A percentile compares a stretch with the other conserved stretches of the same genome.
phyloP scores from a whole-genome alignment of 1,140 invertebrate species.

The Drosophila varians region DNA sequence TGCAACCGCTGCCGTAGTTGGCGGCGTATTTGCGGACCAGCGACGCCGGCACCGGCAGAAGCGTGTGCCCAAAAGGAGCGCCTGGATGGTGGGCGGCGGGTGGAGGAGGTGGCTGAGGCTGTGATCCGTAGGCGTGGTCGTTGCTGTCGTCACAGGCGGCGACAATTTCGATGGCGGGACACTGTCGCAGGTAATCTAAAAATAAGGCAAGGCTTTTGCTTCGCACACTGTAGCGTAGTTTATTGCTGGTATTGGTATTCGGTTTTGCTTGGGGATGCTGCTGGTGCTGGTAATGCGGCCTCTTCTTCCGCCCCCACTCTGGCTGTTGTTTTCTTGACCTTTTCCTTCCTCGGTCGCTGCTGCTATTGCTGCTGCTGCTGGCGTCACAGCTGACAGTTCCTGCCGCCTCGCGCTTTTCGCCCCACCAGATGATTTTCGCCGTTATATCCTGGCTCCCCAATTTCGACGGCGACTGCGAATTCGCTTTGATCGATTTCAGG shows the following conservation, averaged over 20 bases:
- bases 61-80: slow-evolving; percentile 37
- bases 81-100: slow-evolving; percentile 12
- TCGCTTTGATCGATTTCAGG: slow-evolving; percentile 74
- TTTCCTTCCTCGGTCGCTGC: slow-evolving; percentile 49
- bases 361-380: slow-evolving; percentile 19
- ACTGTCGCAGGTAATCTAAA: slow-evolving; percentile 69
- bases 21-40: slow-evolving; percentile 57
- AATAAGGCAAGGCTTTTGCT: slow-evolving; percentile 69
- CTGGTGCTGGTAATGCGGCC: slow-evolving; percentile 19
- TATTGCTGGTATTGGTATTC: slow-evolving; percentile 22
- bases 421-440: slow-evolving; percentile 55
- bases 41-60: slow-evolving; percentile 44
- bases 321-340: slow-evolving; percentile 48
- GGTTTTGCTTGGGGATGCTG: slow-evolving; percentile 14
- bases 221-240: slow-evolving; percentile 54
- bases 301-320: neutral
- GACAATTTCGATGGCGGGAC: slow-evolving; percentile 61
- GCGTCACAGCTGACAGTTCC: slow-evolving; percentile 46
- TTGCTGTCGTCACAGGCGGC: slow-evolving; percentile 28
- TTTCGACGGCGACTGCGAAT: slow-evolving; percentile 34
- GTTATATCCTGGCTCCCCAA: slow-evolving; percentile 25
- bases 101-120: slow-evolving; percentile 8
- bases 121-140: slow-evolving; percentile 54
- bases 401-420: slow-evolving; percentile 38
- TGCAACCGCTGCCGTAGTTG: slow-evolving; percentile 67